Evolutionary conservation across 2,113 vertebrate genomes (phyloP).

Genomic region (Barnardius zonarius): DNA sequence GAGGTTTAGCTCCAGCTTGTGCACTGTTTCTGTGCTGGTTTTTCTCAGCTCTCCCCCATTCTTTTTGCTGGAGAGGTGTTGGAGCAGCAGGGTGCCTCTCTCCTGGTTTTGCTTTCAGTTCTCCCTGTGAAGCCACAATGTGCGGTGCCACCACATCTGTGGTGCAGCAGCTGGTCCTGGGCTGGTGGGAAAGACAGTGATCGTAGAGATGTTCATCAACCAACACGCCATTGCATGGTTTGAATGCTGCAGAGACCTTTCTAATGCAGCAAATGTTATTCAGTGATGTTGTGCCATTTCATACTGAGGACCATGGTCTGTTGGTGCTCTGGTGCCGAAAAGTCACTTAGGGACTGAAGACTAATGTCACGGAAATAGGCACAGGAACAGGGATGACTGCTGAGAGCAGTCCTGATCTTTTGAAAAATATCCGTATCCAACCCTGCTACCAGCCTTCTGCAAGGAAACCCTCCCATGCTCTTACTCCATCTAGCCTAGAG

Average conservation of each 20-base stretch:
- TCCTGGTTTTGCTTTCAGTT: background rate
- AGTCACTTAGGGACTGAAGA: background rate
- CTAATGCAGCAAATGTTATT: background rate
- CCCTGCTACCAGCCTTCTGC: background rate
- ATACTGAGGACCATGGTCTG: fast-evolving
- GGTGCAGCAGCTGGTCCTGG: background rate
- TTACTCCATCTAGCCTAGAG: background rate
- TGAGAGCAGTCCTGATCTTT: background rate
- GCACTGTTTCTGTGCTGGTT: fast-evolving
- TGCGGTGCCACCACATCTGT: fast-evolving
- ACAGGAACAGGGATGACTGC: fast-evolving
- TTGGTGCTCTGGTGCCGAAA: background rate
- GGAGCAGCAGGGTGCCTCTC: background rate
- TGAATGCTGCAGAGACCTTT: background rate
- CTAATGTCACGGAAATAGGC: background rate
- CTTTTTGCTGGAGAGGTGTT: background rate
- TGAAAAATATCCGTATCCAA: background rate
- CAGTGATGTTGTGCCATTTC: background rate
- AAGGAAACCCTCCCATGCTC: background rate
- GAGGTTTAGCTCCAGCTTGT: background rate
- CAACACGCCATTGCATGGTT: fast-evolving
- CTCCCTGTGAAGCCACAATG: background rate
- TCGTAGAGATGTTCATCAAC: fast-evolving
- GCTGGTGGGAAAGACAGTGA: background rate
- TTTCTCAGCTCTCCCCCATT: background rate